These are phyloP conservation scores for Cynaeus angustus DNA, from an alignment of 2,888 invertebrate genomes.

Conservation along the genomic window DNA sequence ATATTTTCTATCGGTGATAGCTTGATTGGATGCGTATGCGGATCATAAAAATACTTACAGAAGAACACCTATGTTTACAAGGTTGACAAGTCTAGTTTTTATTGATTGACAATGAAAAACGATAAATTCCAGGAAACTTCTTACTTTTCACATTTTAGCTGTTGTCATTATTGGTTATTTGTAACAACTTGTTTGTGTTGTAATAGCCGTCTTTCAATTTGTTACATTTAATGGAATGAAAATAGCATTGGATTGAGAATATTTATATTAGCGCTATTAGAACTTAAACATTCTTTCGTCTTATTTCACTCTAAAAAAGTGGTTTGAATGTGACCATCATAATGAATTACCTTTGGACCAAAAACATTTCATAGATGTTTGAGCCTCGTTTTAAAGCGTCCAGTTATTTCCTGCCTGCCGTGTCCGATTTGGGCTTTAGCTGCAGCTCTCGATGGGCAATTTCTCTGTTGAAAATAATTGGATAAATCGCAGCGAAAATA, in stretches of 20 bases:
- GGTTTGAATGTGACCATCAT: too few species aligned
- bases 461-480: neutral
- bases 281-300: too few species aligned
- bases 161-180: conserved; percentile 2
- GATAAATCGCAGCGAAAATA: neutral
- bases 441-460: too few species aligned
- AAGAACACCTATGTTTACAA: conserved; percentile 1
- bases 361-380: too few species aligned
- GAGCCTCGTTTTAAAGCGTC: too few species aligned
- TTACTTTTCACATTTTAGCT: conserved; percentile 1
- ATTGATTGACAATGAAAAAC: conserved; percentile 4
- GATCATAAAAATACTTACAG: neutral
- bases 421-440: too few species aligned
- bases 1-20: neutral
- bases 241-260: neutral
- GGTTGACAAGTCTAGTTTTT: neutral
- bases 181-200: conserved; percentile 1
- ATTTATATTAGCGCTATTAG: too few species aligned
- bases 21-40: too few species aligned
- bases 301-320: neutral
- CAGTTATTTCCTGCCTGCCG: neutral
- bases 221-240: neutral
- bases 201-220: neutral
- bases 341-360: too few species aligned
- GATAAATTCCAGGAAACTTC: neutral